Evolutionary conservation across 2,797 vertebrate species (phyloP), one percentile per base, ranked within the genome.

Genomic region (Bradypus variegatus): DNA sequence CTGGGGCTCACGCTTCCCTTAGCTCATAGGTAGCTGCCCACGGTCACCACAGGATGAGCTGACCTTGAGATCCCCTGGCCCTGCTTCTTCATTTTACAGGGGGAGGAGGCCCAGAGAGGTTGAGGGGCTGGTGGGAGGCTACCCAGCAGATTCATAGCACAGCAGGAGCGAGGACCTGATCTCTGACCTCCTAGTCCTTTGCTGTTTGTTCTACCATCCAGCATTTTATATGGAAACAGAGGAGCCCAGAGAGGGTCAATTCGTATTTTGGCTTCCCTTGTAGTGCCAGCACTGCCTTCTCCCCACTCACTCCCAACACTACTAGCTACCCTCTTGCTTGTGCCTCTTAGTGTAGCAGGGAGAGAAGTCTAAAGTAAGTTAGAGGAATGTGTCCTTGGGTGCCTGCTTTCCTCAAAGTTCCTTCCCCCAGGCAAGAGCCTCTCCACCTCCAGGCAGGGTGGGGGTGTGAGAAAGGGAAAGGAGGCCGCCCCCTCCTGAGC

Each of bases 161-260:
- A 69, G 55, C 85, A 19, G 62, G 18, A 38, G 18, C 29, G 1
- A 48, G 21, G 77, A 8, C 21, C 72, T 31, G 53, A 13, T 58
- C 31, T 41, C 58, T 29, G n/a, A 29, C 33, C 41, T 33, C 48
- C 75, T 16, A 10, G 4, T 75, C 60, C 58, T 75, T 4, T 48
- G 62, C 23, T 14, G 38, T 58, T 2, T 3, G 36, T 16, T 75
- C 21, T 29, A 2, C 53, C 25, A 4, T 8, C 3, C 1, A 5
- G 48, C 18, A 6, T 31, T 88, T 88, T 88, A 60, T 36, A 29
- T 48, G 48, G 78, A 60, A 58, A 65, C 72, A 23, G 75, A 81
- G 60, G 4, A 21, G 2, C n/a, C 18, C 23, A 16, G 13, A 16
- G 23, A 45, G 38, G 14, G 27, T 72, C 29, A 50, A 12, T 60